Conservation (phyloP, 2,888 invertebrate genomes). For the Eupithecia vulgata region DNA sequence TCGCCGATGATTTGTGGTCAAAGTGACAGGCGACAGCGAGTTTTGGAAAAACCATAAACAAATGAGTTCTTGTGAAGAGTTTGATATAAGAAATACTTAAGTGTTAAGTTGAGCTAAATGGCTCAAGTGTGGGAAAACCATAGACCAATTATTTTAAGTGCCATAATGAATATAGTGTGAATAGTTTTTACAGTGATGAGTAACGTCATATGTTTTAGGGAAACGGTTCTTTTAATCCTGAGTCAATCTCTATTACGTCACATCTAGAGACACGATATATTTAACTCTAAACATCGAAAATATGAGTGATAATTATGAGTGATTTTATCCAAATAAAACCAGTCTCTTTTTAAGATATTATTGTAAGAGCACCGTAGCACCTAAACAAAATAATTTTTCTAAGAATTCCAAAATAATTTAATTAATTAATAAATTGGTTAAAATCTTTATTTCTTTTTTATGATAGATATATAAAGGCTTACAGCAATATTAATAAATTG, state of each 20-base stretch:
- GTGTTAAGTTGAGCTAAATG: background rate
- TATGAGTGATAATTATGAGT: too few relatives aligned
- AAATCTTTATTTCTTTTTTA: too few relatives aligned
- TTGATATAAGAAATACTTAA: background rate
- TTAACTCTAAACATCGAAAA: too few relatives aligned
- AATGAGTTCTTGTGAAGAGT: background rate
- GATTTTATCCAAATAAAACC: too few relatives aligned
- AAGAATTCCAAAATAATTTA: too few relatives aligned
- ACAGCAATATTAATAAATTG: too few relatives aligned
- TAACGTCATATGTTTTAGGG: background rate
- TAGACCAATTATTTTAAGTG: background rate
- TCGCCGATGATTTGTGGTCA: slow-evolving; percentile 53
- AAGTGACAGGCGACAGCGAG: slow-evolving; percentile 42
- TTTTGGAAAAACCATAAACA: background rate
- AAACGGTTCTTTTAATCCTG: background rate
- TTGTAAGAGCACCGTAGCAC: too few relatives aligned
- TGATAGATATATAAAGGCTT: too few relatives aligned
- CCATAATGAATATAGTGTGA: background rate
- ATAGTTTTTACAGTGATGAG: background rate
- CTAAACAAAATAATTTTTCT: too few relatives aligned
- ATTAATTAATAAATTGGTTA: too few relatives aligned
- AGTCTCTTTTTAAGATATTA: too few relatives aligned
- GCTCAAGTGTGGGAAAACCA: background rate
- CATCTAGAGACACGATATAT: background rate
- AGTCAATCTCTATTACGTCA: too few relatives aligned